phyloP scores from a whole-genome alignment of 2,797 vertebrate species.

The Pseudomugil tenellus region DNA sequence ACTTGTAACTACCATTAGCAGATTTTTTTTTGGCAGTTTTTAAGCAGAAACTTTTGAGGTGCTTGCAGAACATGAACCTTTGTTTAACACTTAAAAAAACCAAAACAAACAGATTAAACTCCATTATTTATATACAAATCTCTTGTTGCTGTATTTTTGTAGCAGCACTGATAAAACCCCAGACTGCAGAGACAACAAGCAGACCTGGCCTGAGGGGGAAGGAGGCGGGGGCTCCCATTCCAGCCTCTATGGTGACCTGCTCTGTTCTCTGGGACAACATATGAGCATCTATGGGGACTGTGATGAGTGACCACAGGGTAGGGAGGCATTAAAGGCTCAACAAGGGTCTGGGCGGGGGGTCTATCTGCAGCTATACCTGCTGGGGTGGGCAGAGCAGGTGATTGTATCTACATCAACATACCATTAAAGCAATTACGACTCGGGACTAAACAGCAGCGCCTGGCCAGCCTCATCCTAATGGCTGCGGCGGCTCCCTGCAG shows the following conservation, averaged over 20 bases:
- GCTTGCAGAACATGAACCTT: background rate
- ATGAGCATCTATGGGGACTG: slow-evolving; percentile 57
- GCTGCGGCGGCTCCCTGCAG: slow-evolving; percentile 72
- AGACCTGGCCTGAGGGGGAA: slow-evolving; percentile 79
- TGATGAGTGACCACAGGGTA: slow-evolving; percentile 79
- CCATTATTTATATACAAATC: background rate
- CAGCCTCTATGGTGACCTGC: slow-evolving; percentile 81
- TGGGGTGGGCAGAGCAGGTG: slow-evolving; percentile 82
- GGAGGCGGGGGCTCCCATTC: slow-evolving; percentile 85
- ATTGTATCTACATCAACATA: slow-evolving; percentile 87
- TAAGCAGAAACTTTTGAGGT: background rate
- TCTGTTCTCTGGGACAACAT: slow-evolving; percentile 70
- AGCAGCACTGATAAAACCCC: slow-evolving; percentile 31
- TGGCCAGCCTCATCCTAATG: slow-evolving; percentile 71
- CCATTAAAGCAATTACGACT: slow-evolving; percentile 85
- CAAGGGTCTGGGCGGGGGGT: slow-evolving; percentile 56
- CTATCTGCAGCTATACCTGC: slow-evolving; percentile 78
- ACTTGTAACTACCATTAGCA: background rate
- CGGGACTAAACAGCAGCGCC: slow-evolving; percentile 70
- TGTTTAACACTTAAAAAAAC: background rate
- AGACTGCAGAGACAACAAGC: slow-evolving; percentile 53
- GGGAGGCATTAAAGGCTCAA: slow-evolving; percentile 77
- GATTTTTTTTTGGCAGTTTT: background rate
- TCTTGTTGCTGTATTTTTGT: slow-evolving; percentile 13
- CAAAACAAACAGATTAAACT: background rate